These are phyloP conservation scores for Acestrorhynchus altus DNA, from an alignment of 2,797 vertebrate genomes.

Conservation along the genomic window DNA sequence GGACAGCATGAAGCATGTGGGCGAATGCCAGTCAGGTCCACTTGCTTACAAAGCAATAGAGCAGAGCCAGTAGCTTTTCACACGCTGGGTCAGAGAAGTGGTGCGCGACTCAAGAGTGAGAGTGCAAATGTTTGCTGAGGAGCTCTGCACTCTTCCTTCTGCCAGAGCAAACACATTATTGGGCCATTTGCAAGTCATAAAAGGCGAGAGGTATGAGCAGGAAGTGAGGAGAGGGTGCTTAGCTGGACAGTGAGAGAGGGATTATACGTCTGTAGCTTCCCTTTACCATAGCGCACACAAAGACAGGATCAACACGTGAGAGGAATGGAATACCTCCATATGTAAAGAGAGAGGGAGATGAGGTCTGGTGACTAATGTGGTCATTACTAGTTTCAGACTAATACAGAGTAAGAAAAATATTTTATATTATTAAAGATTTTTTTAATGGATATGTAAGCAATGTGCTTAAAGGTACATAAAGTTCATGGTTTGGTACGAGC, in stretches of 20 bases:
- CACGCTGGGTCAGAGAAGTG: slow-evolving; percentile 66
- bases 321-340: slow-evolving; percentile 60
- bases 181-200: slow-evolving; percentile 80
- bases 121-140: slow-evolving; percentile 83
- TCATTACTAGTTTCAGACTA: too few relatives aligned
- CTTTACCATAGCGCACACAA: slow-evolving; percentile 68
- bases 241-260: slow-evolving; percentile 74
- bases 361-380: background rate
- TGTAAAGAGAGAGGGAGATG: background rate
- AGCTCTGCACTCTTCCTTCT: slow-evolving; percentile 68
- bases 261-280: slow-evolving; percentile 78
- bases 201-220: slow-evolving; percentile 56
- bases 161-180: slow-evolving; percentile 83
- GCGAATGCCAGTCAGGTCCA: slow-evolving; percentile 20
- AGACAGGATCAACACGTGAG: slow-evolving; percentile 53
- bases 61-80: slow-evolving; percentile 65
- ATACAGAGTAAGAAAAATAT: too few relatives aligned
- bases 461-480: too few relatives aligned
- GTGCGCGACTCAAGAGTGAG: slow-evolving; percentile 73
- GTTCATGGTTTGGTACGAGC: too few relatives aligned
- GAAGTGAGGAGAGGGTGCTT: slow-evolving; percentile 77
- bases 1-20: background rate
- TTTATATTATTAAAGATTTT: too few relatives aligned
- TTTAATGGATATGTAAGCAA: too few relatives aligned
- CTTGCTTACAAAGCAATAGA: slow-evolving; percentile 25